These are phyloP conservation scores for Sesia apiformis DNA, from an alignment of 2,888 invertebrate genomes.

Conservation along the genomic window DNA sequence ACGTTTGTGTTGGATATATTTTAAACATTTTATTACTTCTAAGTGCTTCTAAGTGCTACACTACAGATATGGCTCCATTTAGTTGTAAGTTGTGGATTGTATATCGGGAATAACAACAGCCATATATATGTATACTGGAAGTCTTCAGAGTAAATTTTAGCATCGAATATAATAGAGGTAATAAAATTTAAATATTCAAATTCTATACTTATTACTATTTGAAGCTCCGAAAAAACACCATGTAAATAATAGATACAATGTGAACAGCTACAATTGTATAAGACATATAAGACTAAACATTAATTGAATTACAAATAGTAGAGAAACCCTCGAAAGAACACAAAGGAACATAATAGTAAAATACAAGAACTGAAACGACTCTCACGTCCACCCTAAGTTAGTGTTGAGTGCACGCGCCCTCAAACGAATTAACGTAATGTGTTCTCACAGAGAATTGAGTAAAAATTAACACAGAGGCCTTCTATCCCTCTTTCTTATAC, in stretches of 20 bases:
- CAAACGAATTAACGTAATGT: conserved; percentile 44
- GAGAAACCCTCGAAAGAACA: conserved; percentile 17
- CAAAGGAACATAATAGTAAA: conserved; percentile 7
- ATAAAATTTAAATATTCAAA: too few species aligned
- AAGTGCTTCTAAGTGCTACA: too few species aligned
- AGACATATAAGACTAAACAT: conserved; percentile 14
- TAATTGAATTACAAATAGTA: conserved; percentile 26
- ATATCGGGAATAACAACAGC: too few species aligned
- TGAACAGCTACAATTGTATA: neutral
- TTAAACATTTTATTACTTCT: too few species aligned
- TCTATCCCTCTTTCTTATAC: conserved; percentile 11
- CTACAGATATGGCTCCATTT: too few species aligned
- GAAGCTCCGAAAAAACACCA: too few species aligned
- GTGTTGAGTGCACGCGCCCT: conserved; percentile 33
- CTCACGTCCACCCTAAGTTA: conserved; percentile 20
- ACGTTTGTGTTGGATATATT: too few species aligned
- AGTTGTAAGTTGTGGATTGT: too few species aligned
- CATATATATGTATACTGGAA: too few species aligned
- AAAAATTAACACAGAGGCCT: conserved; percentile 28
- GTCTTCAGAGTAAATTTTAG: too few species aligned
- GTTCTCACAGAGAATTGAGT: conserved; percentile 33
- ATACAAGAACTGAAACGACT: conserved; percentile 18
- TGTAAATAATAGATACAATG: neutral
- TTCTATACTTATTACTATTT: too few species aligned
- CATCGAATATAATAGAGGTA: too few species aligned